Base-by-base conservation (phyloP, 2,888 invertebrate species). In the Entomobrya proxima region DNA sequence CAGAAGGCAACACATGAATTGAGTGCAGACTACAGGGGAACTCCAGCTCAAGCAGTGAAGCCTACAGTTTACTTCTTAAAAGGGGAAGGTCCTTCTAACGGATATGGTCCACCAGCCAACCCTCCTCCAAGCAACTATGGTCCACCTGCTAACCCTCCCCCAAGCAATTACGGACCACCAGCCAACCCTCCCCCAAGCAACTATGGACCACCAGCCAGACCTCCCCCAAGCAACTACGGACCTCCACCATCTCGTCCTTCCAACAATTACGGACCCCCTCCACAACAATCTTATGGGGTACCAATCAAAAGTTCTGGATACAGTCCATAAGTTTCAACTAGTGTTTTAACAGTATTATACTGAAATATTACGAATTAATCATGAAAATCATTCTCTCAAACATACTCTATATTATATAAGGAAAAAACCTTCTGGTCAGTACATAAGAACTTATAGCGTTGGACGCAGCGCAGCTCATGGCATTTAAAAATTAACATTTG, bases 41-140 rank as follows among this genome's bases (percentile, higher is more conserved):
- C 67, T 35, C 72, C 52, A 21, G 76, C 67, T 24, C 24, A 27
- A 11, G 24, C 78, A 6, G 72, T 58, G 13, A 84, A 84, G 27
- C 84, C 84, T 7, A 72, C 72, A 0, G 84, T 84, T 27, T 84
- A 84, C 21, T 84, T 84, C 44, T 35, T 84, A 44, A 69, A 72
- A 18, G 84, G 77, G 35, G 30, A 77, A 6, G 44, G 30, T 64
- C 40, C 40, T 40, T 64, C 64, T 9, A 30, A 24, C 9, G 44
- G 35, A 4, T 40, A 24, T 13, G 35, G 35, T 24, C 72, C 72
- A 9, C 24, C 47, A 5, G 9, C 4, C 6, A n/a, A 74, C 13
- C 30, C n/a, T 24, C 72, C n/a, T n/a, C n/a, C n/a, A n/a, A n/a
- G n/a, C n/a, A n/a, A n/a, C n/a, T n/a, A n/a, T n/a, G n/a, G n/a